These are phyloP conservation scores for Sarcoramphus papa DNA, from an alignment of 2,797 vertebrate genomes.

Conservation along the genomic window DNA sequence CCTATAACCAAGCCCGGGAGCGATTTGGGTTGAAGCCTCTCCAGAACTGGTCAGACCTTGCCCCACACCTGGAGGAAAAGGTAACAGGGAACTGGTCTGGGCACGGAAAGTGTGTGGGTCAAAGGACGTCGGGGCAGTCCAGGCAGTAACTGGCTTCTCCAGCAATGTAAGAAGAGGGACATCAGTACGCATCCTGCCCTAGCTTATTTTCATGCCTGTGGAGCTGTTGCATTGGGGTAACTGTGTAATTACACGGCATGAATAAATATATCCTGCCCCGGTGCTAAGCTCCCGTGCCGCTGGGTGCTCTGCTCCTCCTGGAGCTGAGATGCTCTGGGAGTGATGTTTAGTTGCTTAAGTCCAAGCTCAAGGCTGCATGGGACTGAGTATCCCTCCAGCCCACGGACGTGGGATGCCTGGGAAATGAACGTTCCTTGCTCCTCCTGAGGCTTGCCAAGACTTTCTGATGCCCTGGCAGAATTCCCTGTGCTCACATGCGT, in stretches of 20 bases:
- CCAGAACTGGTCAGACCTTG: slow-evolving; percentile 78
- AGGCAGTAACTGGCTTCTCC: neutral
- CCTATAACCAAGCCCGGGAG: slow-evolving; percentile 80
- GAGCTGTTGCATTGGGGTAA: neutral
- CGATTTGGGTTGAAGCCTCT: slow-evolving; percentile 73
- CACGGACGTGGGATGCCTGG: neutral
- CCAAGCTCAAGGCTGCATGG: neutral
- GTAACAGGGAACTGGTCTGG: neutral
- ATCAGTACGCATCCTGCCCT: accelerated
- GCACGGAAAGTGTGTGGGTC: neutral
- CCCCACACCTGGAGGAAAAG: slow-evolving; percentile 54
- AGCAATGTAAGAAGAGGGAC: accelerated
- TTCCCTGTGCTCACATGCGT: neutral
- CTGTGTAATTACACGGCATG: neutral
- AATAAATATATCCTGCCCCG: neutral
- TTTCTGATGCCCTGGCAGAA: neutral
- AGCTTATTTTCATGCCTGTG: neutral
- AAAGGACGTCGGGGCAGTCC: neutral
- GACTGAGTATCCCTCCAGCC: neutral
- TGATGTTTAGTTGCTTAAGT: neutral
- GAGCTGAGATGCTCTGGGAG: neutral
- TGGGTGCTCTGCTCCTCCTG: neutral
- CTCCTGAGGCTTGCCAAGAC: neutral
- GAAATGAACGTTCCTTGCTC: neutral
- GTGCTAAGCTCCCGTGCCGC: neutral